Base-by-base conservation (phyloP, 2,797 vertebrate species). In the Cheirogaleus major region DNA sequence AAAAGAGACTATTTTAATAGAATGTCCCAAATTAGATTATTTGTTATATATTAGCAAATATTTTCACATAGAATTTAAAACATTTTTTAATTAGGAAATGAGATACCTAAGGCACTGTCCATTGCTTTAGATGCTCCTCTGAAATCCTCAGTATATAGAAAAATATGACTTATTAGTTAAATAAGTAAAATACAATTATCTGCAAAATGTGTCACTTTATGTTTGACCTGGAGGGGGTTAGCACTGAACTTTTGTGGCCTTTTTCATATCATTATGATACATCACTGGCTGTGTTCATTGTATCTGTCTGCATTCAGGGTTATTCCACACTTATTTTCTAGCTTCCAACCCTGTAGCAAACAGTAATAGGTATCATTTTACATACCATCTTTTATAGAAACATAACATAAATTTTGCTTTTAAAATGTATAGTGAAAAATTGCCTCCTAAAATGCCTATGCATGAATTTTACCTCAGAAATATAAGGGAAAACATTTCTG, bases 21-120 rank as follows among this genome's bases (percentile, higher is more conserved):
- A 55, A 43, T 81, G 27, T 20, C 32, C 59, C 13, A 50, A 89
- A 27, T 81, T 61, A 92, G 61, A 78, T 12, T 32, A 7, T 61
- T 30, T 84, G 59, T 73, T 94, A 38, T 18, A 41, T 61, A 63
- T 63, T 61, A 89, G 38, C 20, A 92, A 95, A 84, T 63, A 93
- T 27, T 86, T 90, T 95, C 78, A 85, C 7, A 22, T n/a, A 25
- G 38, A 8, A 72, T 25, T 85, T 8, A 95, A 93, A 92, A 91
- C 17, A 43, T 22, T 82, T 80, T 78, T 79, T 43, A 82, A 82
- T 93, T 65, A 94, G 61, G 81, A 93, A 93, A 59, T 86, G 22
- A 93, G 79, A 76, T 43, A 81, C 0, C 1, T 35, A 52, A 84
- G 57, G 69, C 17, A 75, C 22, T 91, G 89, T 10, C 7, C 1